These are phyloP conservation scores for Halictus rubicundus DNA, from an alignment of 1,140 invertebrate genomes.

Conservation along the genomic window DNA sequence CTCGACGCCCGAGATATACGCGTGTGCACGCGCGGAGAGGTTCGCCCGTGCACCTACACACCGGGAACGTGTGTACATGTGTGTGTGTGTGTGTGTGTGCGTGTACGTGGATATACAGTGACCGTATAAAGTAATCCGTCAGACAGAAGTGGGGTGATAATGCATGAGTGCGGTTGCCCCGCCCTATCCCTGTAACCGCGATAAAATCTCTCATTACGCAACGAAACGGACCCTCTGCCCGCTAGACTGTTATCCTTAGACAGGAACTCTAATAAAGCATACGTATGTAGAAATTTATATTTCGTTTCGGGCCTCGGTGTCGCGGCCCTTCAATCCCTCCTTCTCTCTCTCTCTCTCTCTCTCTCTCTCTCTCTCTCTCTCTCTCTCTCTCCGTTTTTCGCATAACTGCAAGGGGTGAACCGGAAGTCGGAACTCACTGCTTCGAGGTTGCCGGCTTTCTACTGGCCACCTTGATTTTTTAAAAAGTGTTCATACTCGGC, in stretches of 20 bases:
- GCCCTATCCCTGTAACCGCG: conserved; percentile 77
- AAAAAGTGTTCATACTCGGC: no score
- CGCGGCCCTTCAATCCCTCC: background rate
- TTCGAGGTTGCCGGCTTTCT: no score
- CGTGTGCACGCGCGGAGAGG: no score
- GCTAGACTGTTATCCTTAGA: conserved; percentile 72
- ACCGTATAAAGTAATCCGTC: conserved; percentile 76
- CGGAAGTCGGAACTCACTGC: no score
- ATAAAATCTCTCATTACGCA: conserved; percentile 79
- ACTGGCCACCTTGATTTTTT: no score
- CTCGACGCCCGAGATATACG: conserved; percentile 47
- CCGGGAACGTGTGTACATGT: background rate
- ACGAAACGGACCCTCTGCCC: conserved; percentile 75
- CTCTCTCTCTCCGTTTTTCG: no score
- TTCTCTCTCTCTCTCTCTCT: background rate
- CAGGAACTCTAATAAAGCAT: conserved; percentile 65
- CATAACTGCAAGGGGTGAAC: no score
- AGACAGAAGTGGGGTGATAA: conserved; percentile 74
- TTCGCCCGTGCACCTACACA: conserved; percentile 14
- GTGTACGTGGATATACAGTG: conserved; percentile 51
- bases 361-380: no score
- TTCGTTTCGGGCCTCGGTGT: conserved; percentile 46
- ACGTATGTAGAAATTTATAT: conserved; percentile 65
- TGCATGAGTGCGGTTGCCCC: conserved; percentile 75
- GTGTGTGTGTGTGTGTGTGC: background rate